Evolutionary conservation across 1,140 invertebrate species (phyloP).

Genomic region (Portunus trituberculatus): DNA sequence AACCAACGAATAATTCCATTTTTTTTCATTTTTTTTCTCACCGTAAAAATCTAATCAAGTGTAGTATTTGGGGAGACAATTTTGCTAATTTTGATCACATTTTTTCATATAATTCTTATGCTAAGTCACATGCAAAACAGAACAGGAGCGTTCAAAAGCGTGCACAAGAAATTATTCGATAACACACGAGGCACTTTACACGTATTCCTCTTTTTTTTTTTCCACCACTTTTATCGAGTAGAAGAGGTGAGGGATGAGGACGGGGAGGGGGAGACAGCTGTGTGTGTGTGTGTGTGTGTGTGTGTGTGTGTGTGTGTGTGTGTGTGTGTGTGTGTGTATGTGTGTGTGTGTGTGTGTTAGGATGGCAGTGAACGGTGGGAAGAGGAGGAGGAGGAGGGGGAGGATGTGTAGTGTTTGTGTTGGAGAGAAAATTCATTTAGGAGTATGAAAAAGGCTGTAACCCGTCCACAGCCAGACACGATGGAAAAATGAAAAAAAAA

Average conservation of each 20-base stretch:
- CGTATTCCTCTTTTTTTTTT: neutral
- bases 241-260: no score
- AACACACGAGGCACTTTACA: neutral
- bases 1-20: no score
- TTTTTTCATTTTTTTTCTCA: no score
- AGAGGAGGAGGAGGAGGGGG: neutral
- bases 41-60: neutral
- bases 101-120: no score
- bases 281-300: no score
- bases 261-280: no score
- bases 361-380: no score
- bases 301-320: neutral
- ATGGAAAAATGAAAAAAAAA: neutral
- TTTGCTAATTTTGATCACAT: neutral
- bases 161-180: neutral
- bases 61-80: neutral
- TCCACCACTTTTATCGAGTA: no score
- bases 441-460: neutral
- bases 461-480: neutral
- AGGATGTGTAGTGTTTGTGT: neutral
- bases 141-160: neutral
- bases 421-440: conserved; percentile 14
- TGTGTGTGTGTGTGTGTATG: neutral
- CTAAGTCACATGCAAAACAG: neutral
- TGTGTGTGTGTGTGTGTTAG: no score